Base-by-base conservation (phyloP, 2,888 invertebrate species). In the Automeris io region DNA sequence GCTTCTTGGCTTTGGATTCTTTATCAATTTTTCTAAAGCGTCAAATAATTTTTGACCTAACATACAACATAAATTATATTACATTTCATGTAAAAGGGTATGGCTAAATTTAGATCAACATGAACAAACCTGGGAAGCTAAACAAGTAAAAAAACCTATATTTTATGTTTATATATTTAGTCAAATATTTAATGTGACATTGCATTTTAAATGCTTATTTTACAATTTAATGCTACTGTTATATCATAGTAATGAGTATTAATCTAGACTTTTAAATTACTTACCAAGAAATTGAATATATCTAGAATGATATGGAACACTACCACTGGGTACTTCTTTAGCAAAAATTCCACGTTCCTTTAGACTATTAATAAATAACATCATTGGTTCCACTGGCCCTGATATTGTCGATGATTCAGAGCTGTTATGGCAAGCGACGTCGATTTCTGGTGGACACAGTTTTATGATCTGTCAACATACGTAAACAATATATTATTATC, bases 291-390 rank as follows among this genome's bases (percentile, higher is more conserved):
- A 81, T 0, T 88, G 87, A 49, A 97, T 93, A 53, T 94, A 95
- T 38, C 91, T 88, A 32, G 95, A 95, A 70, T 97, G 96, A 61
- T 95, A 97, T 0, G 97, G 94, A 41, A 95, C 92, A 54, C 95
- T 93, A 12, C 92, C 90, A 42, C 93, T 92, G 3, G 69, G 61
- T 0, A 80, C 77, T 47, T 68, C 70, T 43, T 34, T 45, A 7
- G 46, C 46, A n/a, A 54, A 54, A 2, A 54, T 40, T 3, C 46
- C 47, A 13, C 26, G 40, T 6, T 39, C 34, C 1, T 43, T 48
- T 9, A 54, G 32, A 8, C 51, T 38, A 2, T 25, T 79, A 0
- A 90, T 87, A 47, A 89, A 90, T 12, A 66, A 63, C 41, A 79
- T 70, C 66, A 91, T 85, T 7, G 77, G 82, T 24, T 88, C 89